Base-by-base conservation (phyloP, 2,888 invertebrate genomes). In the Lottia gigantea region DNA sequence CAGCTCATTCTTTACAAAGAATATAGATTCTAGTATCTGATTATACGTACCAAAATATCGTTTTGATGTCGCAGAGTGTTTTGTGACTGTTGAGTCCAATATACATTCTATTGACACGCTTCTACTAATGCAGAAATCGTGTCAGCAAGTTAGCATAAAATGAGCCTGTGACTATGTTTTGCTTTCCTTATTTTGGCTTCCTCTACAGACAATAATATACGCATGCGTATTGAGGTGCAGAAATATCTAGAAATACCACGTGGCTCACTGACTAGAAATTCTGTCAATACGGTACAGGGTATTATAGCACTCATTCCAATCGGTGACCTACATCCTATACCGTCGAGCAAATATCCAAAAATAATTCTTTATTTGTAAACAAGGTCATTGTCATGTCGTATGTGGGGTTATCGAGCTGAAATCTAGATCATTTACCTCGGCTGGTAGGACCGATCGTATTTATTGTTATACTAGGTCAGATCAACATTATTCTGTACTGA, bases 31-130 rank as follows among this genome's bases (percentile, higher is more conserved):
- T 40, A 40, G 7, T 40, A 40, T 40, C 11, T 40, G 19, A 55
- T 23, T 55, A 23, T 23, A 55, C 55, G 19, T 23, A 55, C 55
- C 55, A 55, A 55, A 55, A 55, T 55, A 23, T 55, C 0, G 55
- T 55, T 55, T 55, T 55, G 14, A 55, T 55, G 55, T 55, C 55
- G 23, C 55, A 55, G 14, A 23, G 55, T 23, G 19, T 19, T 55
- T 55, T 55, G 6, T 23, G 55, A 23, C 55, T 55, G 8, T 19
- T 23, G 14, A 55, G 23, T 23, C 55, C 55, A 55, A 55, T 23
- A 55, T 23, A 55, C 55, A 55, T 55, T 23, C 55, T 55, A 55
- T 55, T 55, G 55, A 55, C 55, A 55, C 55, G 14, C 55, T 55
- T 55, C 23, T 23, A 55, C 55, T 55, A 23, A 8, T 55, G 55